Percentiles rank a stretch among this genome's conserved stretches.
Evolutionary conservation across 1,140 invertebrate species (phyloP).

Genomic region (Trichogramma pretiosum): DNA sequence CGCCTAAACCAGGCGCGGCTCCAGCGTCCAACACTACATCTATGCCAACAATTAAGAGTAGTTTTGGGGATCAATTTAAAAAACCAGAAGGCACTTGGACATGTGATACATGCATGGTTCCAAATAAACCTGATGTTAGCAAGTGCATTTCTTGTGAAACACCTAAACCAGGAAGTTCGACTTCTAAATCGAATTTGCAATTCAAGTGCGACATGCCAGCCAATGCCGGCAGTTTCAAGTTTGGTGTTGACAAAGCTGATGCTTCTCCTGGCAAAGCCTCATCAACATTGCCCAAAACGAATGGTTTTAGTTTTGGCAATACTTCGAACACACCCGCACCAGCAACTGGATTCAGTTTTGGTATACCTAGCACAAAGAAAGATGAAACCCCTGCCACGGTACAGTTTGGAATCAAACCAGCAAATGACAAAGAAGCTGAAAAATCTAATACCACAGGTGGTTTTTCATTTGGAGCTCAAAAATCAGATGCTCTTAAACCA

Average conservation of each 20-base stretch:
- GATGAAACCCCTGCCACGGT: not conserved
- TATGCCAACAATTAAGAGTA: constrained; percentile 15
- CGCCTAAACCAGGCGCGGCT: constrained; percentile 3
- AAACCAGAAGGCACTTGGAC: constrained; percentile 48
- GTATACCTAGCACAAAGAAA: constrained; percentile 3
- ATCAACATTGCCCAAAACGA: constrained; percentile 14
- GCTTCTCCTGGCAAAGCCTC: not conserved
- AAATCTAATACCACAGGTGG: constrained; percentile 5
- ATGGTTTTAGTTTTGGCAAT: constrained; percentile 28
- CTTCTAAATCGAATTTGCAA: constrained; percentile 24
- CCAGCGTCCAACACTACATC: not conserved
- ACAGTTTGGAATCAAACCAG: constrained; percentile 11
- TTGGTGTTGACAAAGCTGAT: constrained; percentile 41
- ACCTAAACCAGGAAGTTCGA: constrained; percentile 20
- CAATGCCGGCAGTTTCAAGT: constrained; percentile 33
- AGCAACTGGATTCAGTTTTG: constrained; percentile 38
- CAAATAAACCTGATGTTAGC: constrained; percentile 45
- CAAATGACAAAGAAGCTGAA: not conserved
- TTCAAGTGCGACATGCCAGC: constrained; percentile 30
- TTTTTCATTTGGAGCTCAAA: constrained; percentile 38
- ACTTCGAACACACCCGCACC: constrained; percentile 4
- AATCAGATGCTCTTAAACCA: not conserved
- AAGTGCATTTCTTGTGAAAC: constrained; percentile 51
- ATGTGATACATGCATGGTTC: constrained; percentile 53
- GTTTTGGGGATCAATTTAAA: constrained; percentile 45